phyloP scores from a whole-genome alignment of 2,888 invertebrate species.

The Toxonevra muliebris region DNA sequence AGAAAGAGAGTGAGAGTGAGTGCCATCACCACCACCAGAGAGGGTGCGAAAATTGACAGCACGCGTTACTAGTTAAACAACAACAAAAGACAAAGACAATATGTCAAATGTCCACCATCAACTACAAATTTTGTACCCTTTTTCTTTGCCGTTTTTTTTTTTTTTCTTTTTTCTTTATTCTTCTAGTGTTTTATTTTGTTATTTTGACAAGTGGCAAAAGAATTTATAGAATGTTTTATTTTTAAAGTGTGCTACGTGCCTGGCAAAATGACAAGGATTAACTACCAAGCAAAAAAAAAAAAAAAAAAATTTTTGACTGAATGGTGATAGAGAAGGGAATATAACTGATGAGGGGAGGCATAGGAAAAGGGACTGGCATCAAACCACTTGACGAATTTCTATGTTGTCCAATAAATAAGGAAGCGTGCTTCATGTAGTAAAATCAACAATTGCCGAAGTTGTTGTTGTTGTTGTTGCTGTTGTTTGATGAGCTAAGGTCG shows the following conservation, averaged over 20 bases:
- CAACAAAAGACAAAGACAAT: slow-evolving; percentile 47
- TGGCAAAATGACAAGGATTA: slow-evolving; percentile 40
- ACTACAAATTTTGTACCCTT: background rate
- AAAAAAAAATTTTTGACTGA: slow-evolving; percentile 3
- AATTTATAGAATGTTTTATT: slow-evolving; percentile 51
- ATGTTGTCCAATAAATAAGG: too few species aligned
- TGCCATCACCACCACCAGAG: slow-evolving; percentile 26
- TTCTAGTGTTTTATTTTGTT: slow-evolving; percentile 41
- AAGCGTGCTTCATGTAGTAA: too few species aligned
- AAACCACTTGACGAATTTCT: background rate
- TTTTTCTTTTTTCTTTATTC: slow-evolving; percentile 16
- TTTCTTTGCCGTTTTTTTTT: slow-evolving; percentile 4
- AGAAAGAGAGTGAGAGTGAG: slow-evolving; percentile 23
- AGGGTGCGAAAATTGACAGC: slow-evolving; percentile 59
- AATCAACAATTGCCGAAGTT: too few species aligned
- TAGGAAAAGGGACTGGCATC: too few species aligned
- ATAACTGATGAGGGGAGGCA: too few species aligned
- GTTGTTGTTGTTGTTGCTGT: too few species aligned
- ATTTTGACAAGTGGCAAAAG: slow-evolving; percentile 63
- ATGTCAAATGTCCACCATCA: slow-evolving; percentile 53
- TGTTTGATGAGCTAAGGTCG: background rate
- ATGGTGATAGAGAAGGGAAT: too few species aligned
- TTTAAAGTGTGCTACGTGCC: slow-evolving; percentile 50
- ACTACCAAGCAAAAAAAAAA: too few species aligned
- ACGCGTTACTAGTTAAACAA: slow-evolving; percentile 49